Evolutionary conservation across 1,140 invertebrate species (phyloP), one percentile per base, ranked within the genome.

Genomic region (Mesaphorura yosii): DNA sequence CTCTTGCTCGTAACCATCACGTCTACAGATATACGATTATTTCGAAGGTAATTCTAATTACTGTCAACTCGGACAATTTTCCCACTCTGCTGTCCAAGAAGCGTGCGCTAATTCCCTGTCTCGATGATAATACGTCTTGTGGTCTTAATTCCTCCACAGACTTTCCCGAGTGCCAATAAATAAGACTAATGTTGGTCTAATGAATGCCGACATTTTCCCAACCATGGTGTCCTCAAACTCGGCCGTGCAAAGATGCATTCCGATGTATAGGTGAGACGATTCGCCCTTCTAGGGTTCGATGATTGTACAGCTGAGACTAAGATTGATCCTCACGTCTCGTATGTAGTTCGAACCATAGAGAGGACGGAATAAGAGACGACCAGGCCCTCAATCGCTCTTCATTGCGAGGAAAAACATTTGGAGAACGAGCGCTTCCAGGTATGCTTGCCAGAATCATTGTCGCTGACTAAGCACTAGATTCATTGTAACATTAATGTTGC

Each of bases 171-270:
- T 58, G 42, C 58, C 57, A 48, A 54, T 57, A 25, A 63, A 59
- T 51, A 63, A 63, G 39, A 57, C 51, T 39, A 63, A 63, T 37
- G 58, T 59, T 20, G 60, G 61, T 22, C 50, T 63, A 47, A 58
- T 63, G 19, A 63, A 63, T 51, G 60, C 54, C 15, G 61, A 63
- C 54, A 59, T 63, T 31, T 63, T 48, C 42, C 61, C 61, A 19
- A 63, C 61, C 17, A 63, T 63, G 61, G 57, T 63, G n/a, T 63
- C 61, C 25, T 59, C 57, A 25, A 63, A 63, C 42, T 58, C 61
- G 34, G 57, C 61, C 23, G 61, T 63, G 41, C 61, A 63, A 51
- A 46, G 61, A 45, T 63, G 61, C 41, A 63, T 62, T 48, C 61
- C 61, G 12, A 63, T 57, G 54, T 63, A 59, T 55, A 63, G 61